A percentile compares a stretch with the other conserved stretches of the same genome.
Conservation (phyloP, 2,888 invertebrate species). For the Spisula solida region DNA sequence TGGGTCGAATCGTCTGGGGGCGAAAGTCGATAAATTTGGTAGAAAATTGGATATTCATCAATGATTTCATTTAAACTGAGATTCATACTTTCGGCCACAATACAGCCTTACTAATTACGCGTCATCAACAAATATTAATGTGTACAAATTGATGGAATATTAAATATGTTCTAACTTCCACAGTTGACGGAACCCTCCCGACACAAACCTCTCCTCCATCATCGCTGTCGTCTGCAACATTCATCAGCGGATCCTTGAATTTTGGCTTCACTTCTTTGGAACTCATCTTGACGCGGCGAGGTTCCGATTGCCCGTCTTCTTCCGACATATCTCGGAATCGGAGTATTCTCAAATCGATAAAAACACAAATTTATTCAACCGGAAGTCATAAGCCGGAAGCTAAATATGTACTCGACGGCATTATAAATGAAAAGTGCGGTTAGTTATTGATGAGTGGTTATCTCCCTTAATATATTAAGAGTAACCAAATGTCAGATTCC, state of each 20-base stretch:
- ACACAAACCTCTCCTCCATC: conserved; percentile 74
- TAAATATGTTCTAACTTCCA: conserved; percentile 45
- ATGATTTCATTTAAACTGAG: too few species aligned
- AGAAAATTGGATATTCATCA: too few species aligned
- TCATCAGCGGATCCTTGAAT: conserved; percentile 84
- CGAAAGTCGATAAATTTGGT: too few species aligned
- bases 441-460: background rate
- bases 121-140: too few species aligned
- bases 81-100: too few species aligned
- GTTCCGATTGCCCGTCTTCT: conserved; percentile 71
- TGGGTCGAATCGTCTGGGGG: too few species aligned
- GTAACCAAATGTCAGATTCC: background rate
- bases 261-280: conserved; percentile 64
- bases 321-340: conserved; percentile 49
- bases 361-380: conserved; percentile 59
- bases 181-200: conserved; percentile 14
- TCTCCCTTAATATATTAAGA: background rate
- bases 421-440: background rate
- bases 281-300: conserved; percentile 64
- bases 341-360: conserved; percentile 25
- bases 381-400: conserved; percentile 41
- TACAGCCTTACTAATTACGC: too few species aligned
- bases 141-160: background rate
- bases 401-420: background rate
- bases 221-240: conserved; percentile 81